phyloP scores from a whole-genome alignment of 2,888 invertebrate genomes.

The Amorpha juglandis region DNA sequence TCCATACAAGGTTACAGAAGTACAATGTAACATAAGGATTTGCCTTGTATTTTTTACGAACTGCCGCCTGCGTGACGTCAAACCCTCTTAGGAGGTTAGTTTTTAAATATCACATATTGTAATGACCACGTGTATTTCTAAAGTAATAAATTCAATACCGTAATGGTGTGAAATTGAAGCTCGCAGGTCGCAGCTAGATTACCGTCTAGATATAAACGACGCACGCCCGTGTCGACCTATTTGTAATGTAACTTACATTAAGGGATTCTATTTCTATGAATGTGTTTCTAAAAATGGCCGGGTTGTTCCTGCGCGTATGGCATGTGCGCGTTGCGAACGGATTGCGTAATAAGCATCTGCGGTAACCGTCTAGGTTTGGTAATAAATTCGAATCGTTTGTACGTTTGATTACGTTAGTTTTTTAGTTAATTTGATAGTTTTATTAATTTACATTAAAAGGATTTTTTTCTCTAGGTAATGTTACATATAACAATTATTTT shows the following conservation, averaged over 20 bases:
- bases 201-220: conserved; percentile 33
- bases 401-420: not conserved
- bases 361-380: not conserved
- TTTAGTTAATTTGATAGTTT: not conserved
- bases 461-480: too few relatives aligned
- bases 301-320: conserved; percentile 44
- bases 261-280: conserved; percentile 39
- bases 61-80: too few relatives aligned
- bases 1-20: too few relatives aligned
- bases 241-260: conserved; percentile 40
- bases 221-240: conserved; percentile 36
- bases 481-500: not conserved
- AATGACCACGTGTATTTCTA: not conserved
- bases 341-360: not conserved
- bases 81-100: too few relatives aligned
- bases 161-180: conserved; percentile 13
- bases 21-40: too few relatives aligned
- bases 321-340: conserved; percentile 48
- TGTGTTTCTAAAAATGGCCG: conserved; percentile 61
- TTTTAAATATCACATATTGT: too few relatives aligned
- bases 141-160: not conserved
- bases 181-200: conserved; percentile 1
- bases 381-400: not conserved
- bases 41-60: too few relatives aligned
- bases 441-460: not conserved